Percentiles rank a stretch among this genome's conserved stretches.
phyloP scores from a whole-genome alignment of 2,113 vertebrate genomes.

The Mormyrus lacerda region DNA sequence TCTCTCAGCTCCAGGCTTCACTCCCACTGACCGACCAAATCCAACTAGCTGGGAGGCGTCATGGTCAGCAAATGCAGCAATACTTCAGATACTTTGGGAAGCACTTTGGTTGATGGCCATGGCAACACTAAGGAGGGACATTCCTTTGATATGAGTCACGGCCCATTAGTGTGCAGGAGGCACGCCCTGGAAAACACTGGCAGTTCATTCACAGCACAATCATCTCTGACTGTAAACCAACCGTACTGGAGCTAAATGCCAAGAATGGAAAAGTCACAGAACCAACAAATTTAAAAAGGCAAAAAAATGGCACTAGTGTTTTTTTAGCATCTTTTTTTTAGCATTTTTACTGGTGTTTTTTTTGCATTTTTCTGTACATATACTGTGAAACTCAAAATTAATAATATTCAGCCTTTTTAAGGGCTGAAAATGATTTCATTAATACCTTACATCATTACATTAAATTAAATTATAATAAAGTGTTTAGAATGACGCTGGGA shows the following conservation, averaged over 20 bases:
- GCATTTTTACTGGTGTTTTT: neutral
- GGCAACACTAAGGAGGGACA: neutral
- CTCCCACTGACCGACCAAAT: neutral
- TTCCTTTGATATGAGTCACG: neutral
- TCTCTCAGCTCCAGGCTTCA: neutral
- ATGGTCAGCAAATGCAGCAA: neutral
- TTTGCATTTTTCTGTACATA: neutral
- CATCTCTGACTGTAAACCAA: too few relatives aligned
- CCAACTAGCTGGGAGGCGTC: neutral
- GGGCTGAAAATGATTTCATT: neutral
- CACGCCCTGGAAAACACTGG: neutral
- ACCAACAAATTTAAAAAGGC: neutral
- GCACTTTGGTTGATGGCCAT: neutral
- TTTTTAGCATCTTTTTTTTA: neutral
- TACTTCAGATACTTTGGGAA: constrained; percentile 6
- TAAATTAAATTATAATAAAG: neutral
- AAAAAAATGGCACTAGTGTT: neutral
- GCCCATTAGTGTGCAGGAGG: neutral
- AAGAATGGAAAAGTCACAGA: neutral
- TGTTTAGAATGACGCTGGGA: neutral
- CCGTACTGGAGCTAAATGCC: neutral
- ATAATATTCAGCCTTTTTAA: neutral
- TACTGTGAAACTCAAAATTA: neutral
- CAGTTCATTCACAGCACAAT: neutral
- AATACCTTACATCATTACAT: neutral